Base-by-base conservation (phyloP, 1,140 invertebrate species). In the Apocrypta bakeri region DNA sequence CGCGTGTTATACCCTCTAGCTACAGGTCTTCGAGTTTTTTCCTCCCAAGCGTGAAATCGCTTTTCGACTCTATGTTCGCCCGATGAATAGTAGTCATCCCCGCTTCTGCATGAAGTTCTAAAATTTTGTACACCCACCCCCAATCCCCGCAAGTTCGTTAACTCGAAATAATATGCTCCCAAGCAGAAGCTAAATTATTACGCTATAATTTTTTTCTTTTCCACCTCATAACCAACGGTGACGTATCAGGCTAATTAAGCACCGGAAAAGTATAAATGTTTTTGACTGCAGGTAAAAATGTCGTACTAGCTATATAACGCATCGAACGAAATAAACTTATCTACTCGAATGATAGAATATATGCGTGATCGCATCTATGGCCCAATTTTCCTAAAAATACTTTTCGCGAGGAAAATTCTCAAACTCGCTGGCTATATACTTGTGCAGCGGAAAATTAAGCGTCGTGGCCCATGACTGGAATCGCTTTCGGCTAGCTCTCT, bases 41-140 rank as follows among this genome's bases (percentile, higher is more conserved):
- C 40, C 42, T 48, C 31, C 40, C 56, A 75, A 75, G 71, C 79
- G 72, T 75, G 79, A 81, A 81, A 75, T 81, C 79, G 63, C 79
- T 74, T 81, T 81, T 75, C 31, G 29, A 25, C 79, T 74, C 74
- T 11, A 17, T 11, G 14, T 21, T 33, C 17, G 2, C 68, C 27
- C 40, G 17, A 71, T 79, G 77, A 71, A 71, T 56, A 56, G 48
- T 56, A 56, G 48, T 56, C 42, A 56, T n/a, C 25, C 2, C 27
- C 31, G 21, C 17, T 37, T 17, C n/a, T 33, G 69, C 24, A 69
- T 24, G 66, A 71, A 71, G 64, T 79, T 79, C 56, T 56, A 71
- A 66, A 27, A 8, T 12, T n/a, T 56, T 79, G 66, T 79, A n/a
- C n/a, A n/a, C n/a, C n/a, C n/a, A n/a, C n/a, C n/a, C n/a, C n/a